These are phyloP conservation scores for Slavum lentiscoides DNA, from an alignment of 2,888 invertebrate species.

Conservation along the genomic window DNA sequence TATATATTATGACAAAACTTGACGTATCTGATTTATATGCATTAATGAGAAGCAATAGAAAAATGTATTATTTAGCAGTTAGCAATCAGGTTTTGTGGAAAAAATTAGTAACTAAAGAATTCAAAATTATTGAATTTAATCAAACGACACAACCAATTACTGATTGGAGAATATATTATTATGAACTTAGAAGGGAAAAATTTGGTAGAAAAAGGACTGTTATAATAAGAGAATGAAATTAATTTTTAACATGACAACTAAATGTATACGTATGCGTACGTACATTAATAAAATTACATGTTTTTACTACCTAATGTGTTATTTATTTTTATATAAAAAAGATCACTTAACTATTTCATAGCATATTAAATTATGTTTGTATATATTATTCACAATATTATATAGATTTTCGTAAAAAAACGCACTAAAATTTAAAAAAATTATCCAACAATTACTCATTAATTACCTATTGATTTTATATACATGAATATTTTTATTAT, in stretches of 20 bases:
- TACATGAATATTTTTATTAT: too few species aligned
- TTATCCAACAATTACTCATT: too few species aligned
- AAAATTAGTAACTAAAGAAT: not conserved
- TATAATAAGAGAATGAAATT: conserved; percentile 10
- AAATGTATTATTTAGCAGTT: not conserved
- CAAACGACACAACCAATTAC: not conserved
- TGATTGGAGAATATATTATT: conserved; percentile 11
- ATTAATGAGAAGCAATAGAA: conserved; percentile 19
- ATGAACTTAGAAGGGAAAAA: not conserved
- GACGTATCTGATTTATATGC: not conserved
- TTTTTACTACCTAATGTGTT: too few species aligned
- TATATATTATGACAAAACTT: conserved; percentile 16
- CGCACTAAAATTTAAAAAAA: too few species aligned
- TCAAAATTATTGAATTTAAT: not conserved
- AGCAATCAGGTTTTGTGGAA: conserved; percentile 21
- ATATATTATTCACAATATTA: too few species aligned
- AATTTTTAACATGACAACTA: not conserved
- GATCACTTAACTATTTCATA: too few species aligned
- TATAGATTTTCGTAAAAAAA: too few species aligned
- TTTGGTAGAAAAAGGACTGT: not conserved
- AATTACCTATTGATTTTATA: too few species aligned
- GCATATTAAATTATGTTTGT: too few species aligned
- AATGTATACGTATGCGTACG: not conserved
- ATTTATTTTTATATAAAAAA: not conserved
- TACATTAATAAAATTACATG: not conserved